These are phyloP conservation scores for Potamilus streckersoni DNA, from an alignment of 1,140 invertebrate genomes.

Conservation along the genomic window DNA sequence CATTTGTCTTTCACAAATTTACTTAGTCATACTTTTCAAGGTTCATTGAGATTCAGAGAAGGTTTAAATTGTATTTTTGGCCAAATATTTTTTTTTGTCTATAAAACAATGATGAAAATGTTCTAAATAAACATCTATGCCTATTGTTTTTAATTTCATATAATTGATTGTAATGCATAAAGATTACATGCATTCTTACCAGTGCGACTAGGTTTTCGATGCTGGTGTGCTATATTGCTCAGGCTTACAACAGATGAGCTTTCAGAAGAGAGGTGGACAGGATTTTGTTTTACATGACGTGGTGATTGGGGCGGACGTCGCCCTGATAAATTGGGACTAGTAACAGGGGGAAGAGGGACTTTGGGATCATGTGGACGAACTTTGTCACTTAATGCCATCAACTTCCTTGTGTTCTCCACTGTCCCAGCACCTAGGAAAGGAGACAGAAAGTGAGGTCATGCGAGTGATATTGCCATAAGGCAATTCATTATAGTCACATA, in stretches of 20 bases:
- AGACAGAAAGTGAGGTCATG: slow-evolving; percentile 35
- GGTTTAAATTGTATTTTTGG: neutral
- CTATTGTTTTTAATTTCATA: neutral
- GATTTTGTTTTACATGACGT: slow-evolving; percentile 74
- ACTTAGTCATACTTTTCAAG: too few species aligned
- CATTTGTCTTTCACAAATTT: too few species aligned
- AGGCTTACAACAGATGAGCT: slow-evolving; percentile 95
- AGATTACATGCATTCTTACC: slow-evolving; percentile 70
- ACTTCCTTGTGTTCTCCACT: slow-evolving; percentile 93
- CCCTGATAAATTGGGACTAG: slow-evolving; percentile 69
- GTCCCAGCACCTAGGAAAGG: slow-evolving; percentile 82
- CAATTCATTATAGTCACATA: neutral
- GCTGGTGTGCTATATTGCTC: slow-evolving; percentile 79
- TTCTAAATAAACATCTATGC: neutral
- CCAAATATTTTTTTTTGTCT: neutral
- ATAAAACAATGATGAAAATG: neutral
- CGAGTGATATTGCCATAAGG: slow-evolving; percentile 10
- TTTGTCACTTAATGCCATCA: slow-evolving; percentile 88
- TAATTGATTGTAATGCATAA: neutral
- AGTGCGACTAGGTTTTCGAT: slow-evolving; percentile 86
- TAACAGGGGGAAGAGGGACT: slow-evolving; percentile 63
- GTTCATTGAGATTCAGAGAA: too few species aligned
- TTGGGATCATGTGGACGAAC: slow-evolving; percentile 75
- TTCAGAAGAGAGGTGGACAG: slow-evolving; percentile 92
- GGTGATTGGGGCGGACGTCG: slow-evolving; percentile 74